Conservation (phyloP, 2,113 vertebrate genomes). For the Lepisosteus oculatus region DNA sequence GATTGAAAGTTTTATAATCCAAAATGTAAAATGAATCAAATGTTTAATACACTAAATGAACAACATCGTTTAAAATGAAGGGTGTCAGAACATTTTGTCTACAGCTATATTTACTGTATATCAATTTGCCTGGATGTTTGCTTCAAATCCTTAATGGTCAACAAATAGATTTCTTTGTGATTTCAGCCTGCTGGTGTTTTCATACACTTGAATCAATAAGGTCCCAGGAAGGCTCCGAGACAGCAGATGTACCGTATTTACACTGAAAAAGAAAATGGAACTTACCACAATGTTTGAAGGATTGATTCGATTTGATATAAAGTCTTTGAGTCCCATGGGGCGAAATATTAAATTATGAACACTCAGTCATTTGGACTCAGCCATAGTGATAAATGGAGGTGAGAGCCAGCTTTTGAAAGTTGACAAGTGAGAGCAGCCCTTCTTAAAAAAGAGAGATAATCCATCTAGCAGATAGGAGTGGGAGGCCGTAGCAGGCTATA, state of each 20-base stretch:
- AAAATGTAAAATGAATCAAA: no score
- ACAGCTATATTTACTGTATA: no score
- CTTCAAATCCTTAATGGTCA: not conserved
- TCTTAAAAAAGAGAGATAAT: not conserved
- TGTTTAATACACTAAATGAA: no score
- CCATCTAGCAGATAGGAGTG: slow-evolving; percentile 3
- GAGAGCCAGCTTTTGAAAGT: not conserved
- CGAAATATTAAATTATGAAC: slow-evolving; percentile 26
- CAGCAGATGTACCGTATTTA: slow-evolving; percentile 53
- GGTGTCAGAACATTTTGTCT: no score
- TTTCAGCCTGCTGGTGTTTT: not conserved
- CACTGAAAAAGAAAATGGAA: not conserved
- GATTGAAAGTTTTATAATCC: no score
- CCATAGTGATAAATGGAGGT: not conserved
- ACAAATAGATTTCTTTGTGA: not conserved
- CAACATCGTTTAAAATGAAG: no score
- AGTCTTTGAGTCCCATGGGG: slow-evolving; percentile 20
- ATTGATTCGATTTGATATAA: slow-evolving; percentile 31
- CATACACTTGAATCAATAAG: not conserved
- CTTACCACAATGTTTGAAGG: slow-evolving; percentile 12
- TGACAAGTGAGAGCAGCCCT: not conserved
- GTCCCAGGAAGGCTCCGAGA: not conserved
- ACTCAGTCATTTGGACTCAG: slow-evolving; percentile 9
- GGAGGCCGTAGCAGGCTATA: not conserved
- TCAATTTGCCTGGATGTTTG: not conserved